Percentiles rank a stretch among this genome's conserved stretches.
Evolutionary conservation across 2,113 vertebrate genomes (phyloP).

Genomic region (Sialia sialis): DNA sequence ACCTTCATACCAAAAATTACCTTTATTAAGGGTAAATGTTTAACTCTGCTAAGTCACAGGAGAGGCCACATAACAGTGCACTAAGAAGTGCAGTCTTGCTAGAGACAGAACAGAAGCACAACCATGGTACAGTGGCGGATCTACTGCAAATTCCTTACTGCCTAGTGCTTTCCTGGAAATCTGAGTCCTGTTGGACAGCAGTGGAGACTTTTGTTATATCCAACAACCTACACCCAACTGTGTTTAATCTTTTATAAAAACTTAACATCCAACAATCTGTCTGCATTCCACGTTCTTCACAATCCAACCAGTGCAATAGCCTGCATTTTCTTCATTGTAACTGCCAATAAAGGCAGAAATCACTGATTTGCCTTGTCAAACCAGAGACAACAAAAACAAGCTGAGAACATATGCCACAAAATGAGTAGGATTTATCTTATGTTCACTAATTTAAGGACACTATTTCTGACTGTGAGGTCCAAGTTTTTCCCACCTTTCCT

Average conservation of each 20-base stretch:
- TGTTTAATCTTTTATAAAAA: not conserved
- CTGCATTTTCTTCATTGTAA: not conserved
- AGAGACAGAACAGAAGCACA: not conserved
- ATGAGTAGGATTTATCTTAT: not conserved
- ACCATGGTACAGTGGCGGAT: not conserved
- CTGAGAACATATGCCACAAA: not conserved
- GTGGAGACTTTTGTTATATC: not conserved
- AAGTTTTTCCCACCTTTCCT: not conserved
- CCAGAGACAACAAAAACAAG: not conserved
- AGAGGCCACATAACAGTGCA: fast-evolving
- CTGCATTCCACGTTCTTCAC: not conserved
- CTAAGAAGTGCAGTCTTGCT: not conserved
- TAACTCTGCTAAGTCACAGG: not conserved
- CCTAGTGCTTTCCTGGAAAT: not conserved
- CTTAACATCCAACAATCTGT: not conserved
- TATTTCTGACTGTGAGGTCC: not conserved
- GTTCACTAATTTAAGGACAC: not conserved
- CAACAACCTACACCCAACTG: not conserved
- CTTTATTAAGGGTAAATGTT: not conserved
- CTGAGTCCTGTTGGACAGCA: not conserved
- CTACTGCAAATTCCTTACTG: not conserved
- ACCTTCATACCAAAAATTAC: not conserved
- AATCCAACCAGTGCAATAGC: not conserved
- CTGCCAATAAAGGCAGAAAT: not conserved
- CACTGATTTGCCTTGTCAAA: not conserved